Evolutionary conservation across 2,113 vertebrate species (phyloP).

Genomic region (Morone chrysops): DNA sequence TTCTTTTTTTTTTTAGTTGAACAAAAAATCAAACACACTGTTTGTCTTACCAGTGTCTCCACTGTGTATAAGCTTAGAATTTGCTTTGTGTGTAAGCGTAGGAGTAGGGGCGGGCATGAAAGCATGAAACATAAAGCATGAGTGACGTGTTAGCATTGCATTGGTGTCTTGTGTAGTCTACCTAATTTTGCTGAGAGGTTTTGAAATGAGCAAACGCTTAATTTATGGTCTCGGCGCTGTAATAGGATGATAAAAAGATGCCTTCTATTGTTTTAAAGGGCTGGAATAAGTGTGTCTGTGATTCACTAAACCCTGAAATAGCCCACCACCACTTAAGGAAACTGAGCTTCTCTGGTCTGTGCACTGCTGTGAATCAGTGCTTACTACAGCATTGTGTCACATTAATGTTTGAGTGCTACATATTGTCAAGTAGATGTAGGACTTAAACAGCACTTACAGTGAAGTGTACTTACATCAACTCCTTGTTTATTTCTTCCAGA

Average conservation of each 20-base stretch:
- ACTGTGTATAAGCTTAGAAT: constrained; percentile 11
- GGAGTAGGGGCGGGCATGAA: constrained; percentile 42
- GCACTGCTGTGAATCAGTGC: constrained; percentile 71
- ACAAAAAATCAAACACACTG: constrained; percentile 49
- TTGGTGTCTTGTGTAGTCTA: constrained; percentile 72
- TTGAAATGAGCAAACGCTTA: constrained; percentile 79
- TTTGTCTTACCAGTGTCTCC: constrained; percentile 52
- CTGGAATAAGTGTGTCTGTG: constrained; percentile 72
- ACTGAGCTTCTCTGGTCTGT: constrained; percentile 63
- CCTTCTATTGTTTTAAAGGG: constrained; percentile 78
- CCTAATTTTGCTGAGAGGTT: constrained; percentile 85
- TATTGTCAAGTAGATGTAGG: constrained; percentile 78
- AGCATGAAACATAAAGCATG: constrained; percentile 63
- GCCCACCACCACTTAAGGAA: constrained; percentile 77
- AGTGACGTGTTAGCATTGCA: constrained; percentile 69
- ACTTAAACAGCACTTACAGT: constrained; percentile 78
- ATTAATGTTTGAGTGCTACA: constrained; percentile 83
- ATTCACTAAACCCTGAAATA: constrained; percentile 82
- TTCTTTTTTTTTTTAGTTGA: constrained; percentile 29
- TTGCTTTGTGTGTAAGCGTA: constrained; percentile 43
- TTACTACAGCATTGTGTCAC: constrained; percentile 79
- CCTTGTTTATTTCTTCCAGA: constrained; percentile 99
- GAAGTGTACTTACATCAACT: constrained; percentile 91
- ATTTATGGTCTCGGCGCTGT: constrained; percentile 78
- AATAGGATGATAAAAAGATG: constrained; percentile 84